Conservation (phyloP, 2,888 invertebrate genomes). For the Nomada hirtipes region DNA sequence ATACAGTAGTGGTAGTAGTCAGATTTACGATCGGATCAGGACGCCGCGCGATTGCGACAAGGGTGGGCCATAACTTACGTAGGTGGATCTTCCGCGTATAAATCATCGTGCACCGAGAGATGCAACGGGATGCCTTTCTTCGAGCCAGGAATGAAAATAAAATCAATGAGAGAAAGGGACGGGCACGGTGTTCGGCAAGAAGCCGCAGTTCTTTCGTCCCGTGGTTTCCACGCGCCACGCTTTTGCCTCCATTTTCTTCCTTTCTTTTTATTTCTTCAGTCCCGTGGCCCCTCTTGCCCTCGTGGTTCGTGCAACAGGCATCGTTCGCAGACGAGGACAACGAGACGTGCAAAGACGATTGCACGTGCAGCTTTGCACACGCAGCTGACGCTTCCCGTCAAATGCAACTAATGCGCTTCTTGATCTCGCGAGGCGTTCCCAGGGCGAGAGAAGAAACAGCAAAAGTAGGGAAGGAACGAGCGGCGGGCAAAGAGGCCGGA, state of each 20-base stretch:
- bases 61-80: conserved; percentile 72
- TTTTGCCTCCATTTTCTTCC: neutral
- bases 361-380: conserved; percentile 71
- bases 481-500: conserved; percentile 21
- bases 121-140: conserved; percentile 48
- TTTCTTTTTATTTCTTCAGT: neutral
- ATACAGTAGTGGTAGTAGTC: conserved; percentile 13
- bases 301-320: conserved; percentile 17
- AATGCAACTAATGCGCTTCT: conserved; percentile 81
- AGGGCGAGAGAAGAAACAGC: neutral
- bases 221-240: conserved; percentile 25
- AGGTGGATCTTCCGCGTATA: conserved; percentile 72
- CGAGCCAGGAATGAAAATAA: conserved; percentile 49
- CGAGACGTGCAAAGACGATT: conserved; percentile 38
- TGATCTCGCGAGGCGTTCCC: conserved; percentile 70
- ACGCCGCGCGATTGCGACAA: conserved; percentile 68
- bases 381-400: conserved; percentile 82
- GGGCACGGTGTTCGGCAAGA: conserved; percentile 41
- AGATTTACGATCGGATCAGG: conserved; percentile 70
- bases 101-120: conserved; percentile 68
- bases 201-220: conserved; percentile 21
- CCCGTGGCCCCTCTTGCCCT: neutral
- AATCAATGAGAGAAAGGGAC: conserved; percentile 32
- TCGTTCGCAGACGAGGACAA: conserved; percentile 12
- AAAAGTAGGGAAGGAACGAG: neutral